phyloP scores from a whole-genome alignment of 2,113 vertebrate genomes.

The Tachuris rubrigastra region DNA sequence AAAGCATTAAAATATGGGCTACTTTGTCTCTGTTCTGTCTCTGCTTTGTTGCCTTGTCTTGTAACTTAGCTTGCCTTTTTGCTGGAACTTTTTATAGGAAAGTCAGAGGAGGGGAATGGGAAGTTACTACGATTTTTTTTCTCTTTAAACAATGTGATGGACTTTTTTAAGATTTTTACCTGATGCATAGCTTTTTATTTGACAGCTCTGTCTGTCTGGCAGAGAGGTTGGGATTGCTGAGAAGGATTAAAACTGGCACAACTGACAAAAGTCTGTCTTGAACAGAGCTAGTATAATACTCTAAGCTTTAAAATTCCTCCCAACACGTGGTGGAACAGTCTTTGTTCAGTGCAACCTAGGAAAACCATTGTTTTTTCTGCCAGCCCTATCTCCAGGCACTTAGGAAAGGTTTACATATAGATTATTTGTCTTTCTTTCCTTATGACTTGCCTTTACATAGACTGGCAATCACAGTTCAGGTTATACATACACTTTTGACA shows the following conservation, averaged over 20 bases:
- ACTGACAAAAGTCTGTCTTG: neutral
- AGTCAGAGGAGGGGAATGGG: neutral
- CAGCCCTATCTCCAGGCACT: neutral
- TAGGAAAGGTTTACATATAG: neutral
- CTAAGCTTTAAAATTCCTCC: neutral
- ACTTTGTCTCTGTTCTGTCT: neutral
- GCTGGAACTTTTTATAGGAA: neutral
- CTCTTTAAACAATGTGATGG: neutral
- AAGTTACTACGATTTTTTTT: rapidly evolving
- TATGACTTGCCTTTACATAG: neutral
- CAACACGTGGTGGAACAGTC: neutral
- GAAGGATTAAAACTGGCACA: neutral
- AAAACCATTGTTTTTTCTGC: neutral
- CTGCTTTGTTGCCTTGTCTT: neutral
- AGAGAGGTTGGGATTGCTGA: neutral
- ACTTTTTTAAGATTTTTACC: neutral
- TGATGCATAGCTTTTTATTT: neutral
- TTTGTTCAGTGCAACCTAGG: neutral
- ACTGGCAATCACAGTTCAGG: neutral
- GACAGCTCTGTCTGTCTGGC: neutral
- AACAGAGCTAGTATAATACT: neutral
- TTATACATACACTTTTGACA: neutral
- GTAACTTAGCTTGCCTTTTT: neutral
- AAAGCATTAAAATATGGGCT: neutral
- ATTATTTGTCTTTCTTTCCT: neutral